A percentile compares a stretch with the other conserved stretches of the same genome.
Conservation (phyloP, 2,797 vertebrate genomes). For the Amblyraja radiata region DNA sequence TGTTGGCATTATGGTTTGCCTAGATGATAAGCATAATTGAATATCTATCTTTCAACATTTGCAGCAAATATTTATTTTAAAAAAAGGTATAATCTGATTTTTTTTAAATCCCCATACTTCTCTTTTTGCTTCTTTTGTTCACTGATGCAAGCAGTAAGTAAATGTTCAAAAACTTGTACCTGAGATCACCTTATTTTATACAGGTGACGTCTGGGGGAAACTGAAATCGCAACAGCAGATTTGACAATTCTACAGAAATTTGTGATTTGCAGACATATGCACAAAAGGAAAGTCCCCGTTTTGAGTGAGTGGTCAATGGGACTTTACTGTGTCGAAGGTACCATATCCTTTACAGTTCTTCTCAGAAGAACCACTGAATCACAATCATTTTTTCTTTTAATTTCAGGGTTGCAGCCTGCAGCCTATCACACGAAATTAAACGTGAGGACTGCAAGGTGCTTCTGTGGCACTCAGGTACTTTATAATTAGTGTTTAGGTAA, state of each 20-base stretch:
- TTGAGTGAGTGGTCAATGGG: not conserved
- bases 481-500: not conserved
- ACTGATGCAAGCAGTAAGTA: not conserved
- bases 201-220: not conserved
- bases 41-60: constrained; percentile 4
- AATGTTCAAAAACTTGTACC: not conserved
- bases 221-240: not conserved
- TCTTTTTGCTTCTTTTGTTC: constrained; percentile 5
- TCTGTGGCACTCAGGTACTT: not conserved
- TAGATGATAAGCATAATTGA: constrained; percentile 15
- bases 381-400: not conserved
- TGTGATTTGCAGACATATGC: not conserved
- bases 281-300: not conserved
- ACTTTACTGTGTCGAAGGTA: not conserved
- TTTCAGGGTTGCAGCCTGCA: not conserved
- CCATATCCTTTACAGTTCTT: not conserved
- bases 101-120: not conserved
- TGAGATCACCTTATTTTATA: not conserved
- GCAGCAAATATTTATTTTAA: not conserved
- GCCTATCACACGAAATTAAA: not conserved
- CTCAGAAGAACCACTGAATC: not conserved
- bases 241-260: not conserved
- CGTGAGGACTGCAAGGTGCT: not conserved
- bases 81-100: constrained; percentile 12
- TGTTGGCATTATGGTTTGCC: constrained; percentile 1